Evolutionary conservation across 92 coral and sea anemone species (phyloP).

Genomic region (Ricordea florida): DNA sequence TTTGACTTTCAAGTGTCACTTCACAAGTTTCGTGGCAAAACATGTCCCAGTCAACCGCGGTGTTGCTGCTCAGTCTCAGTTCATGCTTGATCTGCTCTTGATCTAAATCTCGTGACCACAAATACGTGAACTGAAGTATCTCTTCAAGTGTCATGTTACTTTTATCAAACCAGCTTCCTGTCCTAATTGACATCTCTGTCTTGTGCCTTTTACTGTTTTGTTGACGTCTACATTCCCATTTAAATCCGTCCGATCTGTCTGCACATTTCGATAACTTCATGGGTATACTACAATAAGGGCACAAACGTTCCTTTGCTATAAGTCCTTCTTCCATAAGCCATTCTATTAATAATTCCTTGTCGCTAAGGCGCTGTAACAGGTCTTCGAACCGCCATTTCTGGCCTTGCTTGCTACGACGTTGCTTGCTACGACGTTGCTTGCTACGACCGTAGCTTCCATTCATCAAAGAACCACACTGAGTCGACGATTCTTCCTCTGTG

Average conservation of each 20-base stretch:
- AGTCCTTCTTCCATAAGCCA: too few species aligned
- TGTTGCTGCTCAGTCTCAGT: constrained; percentile 24
- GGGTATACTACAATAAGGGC: too few species aligned
- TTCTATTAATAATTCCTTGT: too few species aligned
- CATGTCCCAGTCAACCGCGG: constrained; percentile 64
- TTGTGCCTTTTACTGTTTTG: constrained; percentile 9
- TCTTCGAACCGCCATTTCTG: too few species aligned
- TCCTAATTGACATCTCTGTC: background rate
- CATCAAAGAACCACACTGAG: too few species aligned
- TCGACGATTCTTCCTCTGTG: too few species aligned
- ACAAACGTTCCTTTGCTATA: too few species aligned
- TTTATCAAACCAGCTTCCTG: constrained; percentile 41
- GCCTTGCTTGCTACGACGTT: too few species aligned
- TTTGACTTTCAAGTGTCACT: constrained; percentile 16
- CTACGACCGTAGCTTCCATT: too few species aligned
- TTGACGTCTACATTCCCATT: constrained; percentile 22
- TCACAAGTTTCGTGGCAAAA: constrained; percentile 58
- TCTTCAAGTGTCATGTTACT: constrained; percentile 32
- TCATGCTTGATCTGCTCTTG: constrained; percentile 44
- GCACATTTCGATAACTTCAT: background rate
- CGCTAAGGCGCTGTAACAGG: too few species aligned
- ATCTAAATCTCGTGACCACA: constrained; percentile 36
- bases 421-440: too few species aligned
- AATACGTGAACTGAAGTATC: constrained; percentile 10
- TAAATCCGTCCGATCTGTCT: constrained; percentile 15